phyloP scores from a whole-genome alignment of 1,140 invertebrate species.

The Lysiphlebus fabarum region DNA sequence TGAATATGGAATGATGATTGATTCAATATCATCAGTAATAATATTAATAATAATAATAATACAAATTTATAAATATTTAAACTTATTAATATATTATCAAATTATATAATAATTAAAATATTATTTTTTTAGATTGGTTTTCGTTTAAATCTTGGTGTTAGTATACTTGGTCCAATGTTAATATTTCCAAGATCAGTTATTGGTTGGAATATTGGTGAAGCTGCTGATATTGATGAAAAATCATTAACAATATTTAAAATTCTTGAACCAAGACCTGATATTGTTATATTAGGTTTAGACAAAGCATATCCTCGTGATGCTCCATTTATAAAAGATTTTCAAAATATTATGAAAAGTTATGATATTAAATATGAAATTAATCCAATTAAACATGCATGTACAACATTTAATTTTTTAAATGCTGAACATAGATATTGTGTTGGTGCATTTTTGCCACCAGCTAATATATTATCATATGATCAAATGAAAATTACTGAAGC shows the following conservation, averaged over 20 bases:
- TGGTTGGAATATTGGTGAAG: slow-evolving; percentile 75
- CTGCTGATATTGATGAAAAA: slow-evolving; percentile 70
- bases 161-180: slow-evolving; percentile 75
- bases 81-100: slow-evolving; percentile 5
- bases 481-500: background rate
- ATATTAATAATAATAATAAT: slow-evolving; percentile 4
- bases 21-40: slow-evolving; percentile 60
- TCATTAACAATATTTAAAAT: slow-evolving; percentile 74
- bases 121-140: slow-evolving; percentile 70
- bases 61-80: background rate
- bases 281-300: slow-evolving; percentile 76
- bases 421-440: slow-evolving; percentile 72
- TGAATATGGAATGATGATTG: slow-evolving; percentile 66
- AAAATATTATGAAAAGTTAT: slow-evolving; percentile 56
- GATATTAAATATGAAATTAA: slow-evolving; percentile 70
- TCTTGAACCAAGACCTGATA: slow-evolving; percentile 80
- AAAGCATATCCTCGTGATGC: slow-evolving; percentile 40
- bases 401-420: slow-evolving; percentile 82
- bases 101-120: background rate
- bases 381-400: slow-evolving; percentile 70
- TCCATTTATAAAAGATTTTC: slow-evolving; percentile 49
- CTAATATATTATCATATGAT: slow-evolving; percentile 15
- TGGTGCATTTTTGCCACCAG: slow-evolving; percentile 74
- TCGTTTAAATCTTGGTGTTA: slow-evolving; percentile 72
- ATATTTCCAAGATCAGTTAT: slow-evolving; percentile 80